These are phyloP conservation scores for Leucoraja erinaceus DNA, from an alignment of 2,113 vertebrate genomes.

Conservation along the genomic window DNA sequence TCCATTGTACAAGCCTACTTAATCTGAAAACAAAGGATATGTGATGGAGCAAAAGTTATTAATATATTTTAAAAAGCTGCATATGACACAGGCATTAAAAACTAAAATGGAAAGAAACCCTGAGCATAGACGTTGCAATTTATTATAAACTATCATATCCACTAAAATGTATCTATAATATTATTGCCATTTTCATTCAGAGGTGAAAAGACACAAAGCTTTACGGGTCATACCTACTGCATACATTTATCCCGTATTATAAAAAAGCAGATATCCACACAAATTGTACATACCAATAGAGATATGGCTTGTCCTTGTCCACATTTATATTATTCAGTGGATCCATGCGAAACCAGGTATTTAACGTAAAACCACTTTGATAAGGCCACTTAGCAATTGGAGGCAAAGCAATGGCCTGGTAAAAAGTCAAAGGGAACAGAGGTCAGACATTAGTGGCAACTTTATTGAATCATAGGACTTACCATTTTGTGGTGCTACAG, in stretches of 20 bases:
- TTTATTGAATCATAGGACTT: not conserved
- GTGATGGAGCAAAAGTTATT: not conserved
- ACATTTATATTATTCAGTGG: conserved; percentile 91
- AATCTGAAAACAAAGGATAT: not conserved
- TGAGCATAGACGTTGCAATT: not conserved
- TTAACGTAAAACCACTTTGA: conserved; percentile 93
- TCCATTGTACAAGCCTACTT: no score
- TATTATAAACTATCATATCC: not conserved
- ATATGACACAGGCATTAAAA: not conserved
- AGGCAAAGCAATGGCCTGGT: conserved; percentile 90
- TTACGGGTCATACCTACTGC: not conserved
- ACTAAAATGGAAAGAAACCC: not conserved
- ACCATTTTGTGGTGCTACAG: not conserved
- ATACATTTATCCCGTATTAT: not conserved
- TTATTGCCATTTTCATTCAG: not conserved
- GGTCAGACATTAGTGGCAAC: not conserved
- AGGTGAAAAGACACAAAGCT: not conserved
- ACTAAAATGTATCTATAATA: not conserved
- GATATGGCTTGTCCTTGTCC: conserved; percentile 96
- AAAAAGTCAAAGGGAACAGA: conserved; percentile 41
- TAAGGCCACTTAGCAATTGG: conserved; percentile 99
- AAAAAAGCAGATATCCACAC: not conserved
- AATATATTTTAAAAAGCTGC: not conserved
- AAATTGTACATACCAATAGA: conserved; percentile 80
- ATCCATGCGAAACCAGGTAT: conserved; percentile 98